phyloP scores from a whole-genome alignment of 1,140 invertebrate genomes.

The Helicoverpa armigera region DNA sequence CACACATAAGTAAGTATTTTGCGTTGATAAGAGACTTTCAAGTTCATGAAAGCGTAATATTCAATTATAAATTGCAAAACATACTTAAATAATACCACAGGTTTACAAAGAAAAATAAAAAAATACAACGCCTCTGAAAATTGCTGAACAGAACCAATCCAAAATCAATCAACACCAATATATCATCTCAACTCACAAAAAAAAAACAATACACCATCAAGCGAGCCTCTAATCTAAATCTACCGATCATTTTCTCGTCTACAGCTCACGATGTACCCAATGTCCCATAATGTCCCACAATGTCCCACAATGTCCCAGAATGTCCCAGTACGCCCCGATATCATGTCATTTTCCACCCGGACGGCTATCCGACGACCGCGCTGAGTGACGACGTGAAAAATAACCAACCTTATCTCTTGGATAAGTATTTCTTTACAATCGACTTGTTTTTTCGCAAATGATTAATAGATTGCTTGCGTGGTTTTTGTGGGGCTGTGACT shows the following conservation, averaged over 20 bases:
- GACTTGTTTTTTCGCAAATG: constrained; percentile 42
- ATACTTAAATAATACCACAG: background rate
- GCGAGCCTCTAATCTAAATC: constrained; percentile 12
- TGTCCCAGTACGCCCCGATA: constrained; percentile 6
- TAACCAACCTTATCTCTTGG: constrained; percentile 20
- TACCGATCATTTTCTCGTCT: constrained; percentile 43
- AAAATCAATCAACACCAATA: constrained; percentile 18
- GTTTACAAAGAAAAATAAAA: background rate
- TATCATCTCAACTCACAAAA: background rate
- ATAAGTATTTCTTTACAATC: constrained; percentile 40
- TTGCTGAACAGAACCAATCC: background rate
- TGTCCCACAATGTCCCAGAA: constrained; percentile 12
- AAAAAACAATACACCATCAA: constrained; percentile 1
- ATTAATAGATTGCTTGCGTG: constrained; percentile 4
- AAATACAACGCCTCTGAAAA: background rate
- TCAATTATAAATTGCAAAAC: too few relatives aligned
- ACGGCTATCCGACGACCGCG: background rate
- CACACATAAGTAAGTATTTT: too few relatives aligned
- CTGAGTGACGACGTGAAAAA: constrained; percentile 24
- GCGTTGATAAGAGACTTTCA: too few relatives aligned
- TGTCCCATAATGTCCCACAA: background rate
- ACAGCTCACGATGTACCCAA: constrained; percentile 13
- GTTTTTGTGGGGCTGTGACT: background rate
- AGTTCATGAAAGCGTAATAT: too few relatives aligned
- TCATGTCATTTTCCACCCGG: constrained; percentile 34